phyloP scores from a whole-genome alignment of 2,113 vertebrate species.

The Edolisoma coerulescens region DNA sequence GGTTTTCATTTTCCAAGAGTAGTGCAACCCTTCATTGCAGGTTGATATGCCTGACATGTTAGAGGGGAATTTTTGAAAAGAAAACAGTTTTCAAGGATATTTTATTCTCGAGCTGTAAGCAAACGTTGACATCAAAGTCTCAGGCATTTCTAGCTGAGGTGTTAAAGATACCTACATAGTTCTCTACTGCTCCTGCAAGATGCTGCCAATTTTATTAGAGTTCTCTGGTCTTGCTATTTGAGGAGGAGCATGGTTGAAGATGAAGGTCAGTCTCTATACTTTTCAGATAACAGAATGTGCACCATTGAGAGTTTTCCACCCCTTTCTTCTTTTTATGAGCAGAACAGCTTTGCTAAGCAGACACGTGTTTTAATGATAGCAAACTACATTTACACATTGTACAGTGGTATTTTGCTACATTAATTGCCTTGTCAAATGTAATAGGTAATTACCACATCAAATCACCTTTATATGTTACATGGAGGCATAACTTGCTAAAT shows the following conservation, averaged over 20 bases:
- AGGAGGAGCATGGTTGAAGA: not conserved
- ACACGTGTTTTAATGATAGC: conserved; percentile 65
- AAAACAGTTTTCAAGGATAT: not conserved
- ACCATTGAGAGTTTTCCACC: not conserved
- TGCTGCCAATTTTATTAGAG: not conserved
- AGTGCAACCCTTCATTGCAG: not conserved
- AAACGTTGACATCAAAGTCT: not conserved
- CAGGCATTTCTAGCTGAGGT: not conserved
- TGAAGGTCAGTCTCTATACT: not conserved
- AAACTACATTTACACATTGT: conserved; percentile 70
- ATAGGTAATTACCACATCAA: conserved; percentile 77
- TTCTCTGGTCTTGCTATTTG: not conserved
- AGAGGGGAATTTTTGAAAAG: not conserved
- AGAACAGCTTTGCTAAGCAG: conserved; percentile 66
- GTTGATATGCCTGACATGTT: not conserved
- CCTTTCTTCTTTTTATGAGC: not conserved
- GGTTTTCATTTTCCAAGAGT: not conserved
- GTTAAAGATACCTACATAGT: not conserved
- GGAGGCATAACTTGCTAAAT: conserved; percentile 55
- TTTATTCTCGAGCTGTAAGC: not conserved
- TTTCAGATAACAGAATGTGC: not conserved
- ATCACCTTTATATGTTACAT: conserved; percentile 65
- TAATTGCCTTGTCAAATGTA: conserved; percentile 79
- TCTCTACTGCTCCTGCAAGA: not conserved
- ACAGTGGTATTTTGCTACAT: conserved; percentile 74